Conservation (phyloP, 2,888 invertebrate species). For the Athalia rosae region DNA sequence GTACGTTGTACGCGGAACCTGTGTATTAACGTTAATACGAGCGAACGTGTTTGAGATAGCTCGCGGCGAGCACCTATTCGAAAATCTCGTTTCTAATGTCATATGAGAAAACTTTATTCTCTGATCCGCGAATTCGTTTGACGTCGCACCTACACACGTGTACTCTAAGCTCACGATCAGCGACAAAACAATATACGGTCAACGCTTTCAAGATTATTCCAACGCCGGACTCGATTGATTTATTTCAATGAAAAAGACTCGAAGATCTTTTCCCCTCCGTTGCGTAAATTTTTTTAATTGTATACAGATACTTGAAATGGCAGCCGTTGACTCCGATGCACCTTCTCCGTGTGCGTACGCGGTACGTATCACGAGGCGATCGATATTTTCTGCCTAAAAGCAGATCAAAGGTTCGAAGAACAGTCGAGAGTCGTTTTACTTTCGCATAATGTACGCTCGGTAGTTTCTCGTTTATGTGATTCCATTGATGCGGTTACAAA, state of each 20-base stretch:
- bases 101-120: slow-evolving; percentile 28
- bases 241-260: too few species aligned
- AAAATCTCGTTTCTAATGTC: slow-evolving; percentile 26
- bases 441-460: slow-evolving; percentile 17
- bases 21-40: slow-evolving; percentile 40
- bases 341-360: background rate
- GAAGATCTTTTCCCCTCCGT: background rate
- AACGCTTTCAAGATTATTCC: too few species aligned
- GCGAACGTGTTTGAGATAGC: slow-evolving; percentile 38
- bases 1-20: too few species aligned
- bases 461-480: slow-evolving; percentile 38
- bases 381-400: slow-evolving; percentile 3
- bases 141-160: too few species aligned
- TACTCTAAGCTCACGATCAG: too few species aligned
- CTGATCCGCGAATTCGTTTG: background rate
- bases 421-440: background rate
- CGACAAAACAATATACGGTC: too few species aligned
- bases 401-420: slow-evolving; percentile 32
- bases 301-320: too few species aligned
- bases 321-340: too few species aligned
- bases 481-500: slow-evolving; percentile 39
- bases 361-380: background rate
- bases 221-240: too few species aligned
- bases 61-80: slow-evolving; percentile 29
- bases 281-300: background rate